These are phyloP conservation scores for Paedocypris sp. DNA, from an alignment of 2,113 vertebrate genomes.

Conservation along the genomic window DNA sequence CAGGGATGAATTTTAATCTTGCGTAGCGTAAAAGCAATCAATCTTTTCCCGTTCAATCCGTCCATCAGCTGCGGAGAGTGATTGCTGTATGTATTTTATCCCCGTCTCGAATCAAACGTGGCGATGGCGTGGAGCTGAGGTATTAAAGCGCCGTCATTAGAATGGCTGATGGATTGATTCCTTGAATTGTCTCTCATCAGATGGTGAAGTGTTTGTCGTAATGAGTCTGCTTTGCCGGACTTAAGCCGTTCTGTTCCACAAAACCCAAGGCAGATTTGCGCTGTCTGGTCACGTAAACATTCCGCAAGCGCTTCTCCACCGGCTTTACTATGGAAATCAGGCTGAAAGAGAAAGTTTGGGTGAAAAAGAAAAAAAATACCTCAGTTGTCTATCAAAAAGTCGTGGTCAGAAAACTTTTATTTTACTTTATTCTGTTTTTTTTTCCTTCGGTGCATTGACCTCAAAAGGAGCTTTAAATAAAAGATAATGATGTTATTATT, in stretches of 20 bases:
- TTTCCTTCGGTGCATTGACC: too few relatives aligned
- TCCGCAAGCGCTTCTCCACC: not conserved
- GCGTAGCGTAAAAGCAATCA: not conserved
- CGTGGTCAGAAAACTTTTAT: too few relatives aligned
- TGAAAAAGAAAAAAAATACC: too few relatives aligned
- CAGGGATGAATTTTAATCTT: not conserved
- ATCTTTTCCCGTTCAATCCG: not conserved
- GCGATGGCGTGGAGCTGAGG: not conserved
- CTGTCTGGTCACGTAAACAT: not conserved
- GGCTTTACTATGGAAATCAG: not conserved
- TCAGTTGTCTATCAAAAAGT: too few relatives aligned
- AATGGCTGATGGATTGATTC: not conserved
- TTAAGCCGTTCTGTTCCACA: slow-evolving; percentile 34
- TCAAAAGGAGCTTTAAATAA: too few relatives aligned
- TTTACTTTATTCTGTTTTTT: too few relatives aligned
- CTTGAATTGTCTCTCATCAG: not conserved
- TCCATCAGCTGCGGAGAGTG: not conserved
- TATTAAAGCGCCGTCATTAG: not conserved
- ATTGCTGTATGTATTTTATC: slow-evolving; percentile 10
- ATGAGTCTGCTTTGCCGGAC: slow-evolving; percentile 31
- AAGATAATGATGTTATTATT: too few relatives aligned
- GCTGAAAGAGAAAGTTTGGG: too few relatives aligned
- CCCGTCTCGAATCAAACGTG: not conserved
- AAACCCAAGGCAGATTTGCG: slow-evolving; percentile 17
- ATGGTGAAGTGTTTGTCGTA: slow-evolving; percentile 28